These are phyloP conservation scores for Oligia fasciuncula DNA, from an alignment of 2,888 invertebrate genomes.

Conservation along the genomic window DNA sequence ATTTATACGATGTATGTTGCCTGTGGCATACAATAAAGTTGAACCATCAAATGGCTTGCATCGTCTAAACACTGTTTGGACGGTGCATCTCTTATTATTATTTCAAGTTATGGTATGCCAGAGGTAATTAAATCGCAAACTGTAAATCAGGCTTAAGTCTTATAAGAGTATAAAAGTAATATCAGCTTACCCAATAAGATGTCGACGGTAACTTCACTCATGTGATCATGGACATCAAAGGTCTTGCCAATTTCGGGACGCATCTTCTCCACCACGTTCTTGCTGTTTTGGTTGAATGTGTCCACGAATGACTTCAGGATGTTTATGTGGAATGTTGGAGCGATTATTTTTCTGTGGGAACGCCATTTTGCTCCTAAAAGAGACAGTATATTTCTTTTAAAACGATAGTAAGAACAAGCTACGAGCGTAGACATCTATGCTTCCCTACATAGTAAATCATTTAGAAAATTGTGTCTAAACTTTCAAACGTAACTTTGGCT, in stretches of 20 bases:
- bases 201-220: slow-evolving; percentile 93
- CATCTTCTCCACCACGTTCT: slow-evolving; percentile 91
- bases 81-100: neutral
- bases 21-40: too few relatives aligned
- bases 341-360: slow-evolving; percentile 94
- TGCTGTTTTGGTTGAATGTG: slow-evolving; percentile 93
- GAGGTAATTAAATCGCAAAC: neutral
- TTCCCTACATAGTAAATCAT: neutral
- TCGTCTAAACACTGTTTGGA: neutral
- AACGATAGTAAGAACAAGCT: neutral
- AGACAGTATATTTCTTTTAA: neutral
- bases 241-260: slow-evolving; percentile 90
- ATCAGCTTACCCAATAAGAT: slow-evolving; percentile 90
- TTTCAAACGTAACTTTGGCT: neutral
- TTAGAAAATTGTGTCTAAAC: neutral
- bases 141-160: too few relatives aligned
- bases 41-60: neutral
- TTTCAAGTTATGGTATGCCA: neutral
- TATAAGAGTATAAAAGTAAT: neutral
- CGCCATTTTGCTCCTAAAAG: slow-evolving; percentile 92
- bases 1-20: neutral
- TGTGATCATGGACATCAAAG: slow-evolving; percentile 93
- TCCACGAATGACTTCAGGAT: slow-evolving; percentile 94
- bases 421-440: too few relatives aligned
- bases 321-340: slow-evolving; percentile 95